phyloP scores from a whole-genome alignment of 2,888 invertebrate species.

The Lithophane ornitopus region DNA sequence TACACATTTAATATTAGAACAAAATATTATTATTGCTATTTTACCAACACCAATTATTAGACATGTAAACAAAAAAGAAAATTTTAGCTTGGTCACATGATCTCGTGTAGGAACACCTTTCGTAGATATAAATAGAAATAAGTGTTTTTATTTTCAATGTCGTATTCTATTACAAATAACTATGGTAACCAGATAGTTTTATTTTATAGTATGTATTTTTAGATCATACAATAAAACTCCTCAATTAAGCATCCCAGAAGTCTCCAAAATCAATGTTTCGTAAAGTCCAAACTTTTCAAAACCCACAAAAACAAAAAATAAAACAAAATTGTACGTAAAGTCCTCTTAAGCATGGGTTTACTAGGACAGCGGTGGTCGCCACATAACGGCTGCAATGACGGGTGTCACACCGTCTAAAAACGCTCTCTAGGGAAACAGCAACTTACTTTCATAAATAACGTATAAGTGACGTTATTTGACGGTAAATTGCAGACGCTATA shows the following conservation, averaged over 20 bases:
- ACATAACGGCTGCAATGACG: neutral
- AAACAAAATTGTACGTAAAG: neutral
- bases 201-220: neutral
- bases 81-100: conserved; percentile 24
- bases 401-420: neutral
- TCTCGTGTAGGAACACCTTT: neutral
- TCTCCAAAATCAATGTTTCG: neutral
- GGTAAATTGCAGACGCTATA: neutral
- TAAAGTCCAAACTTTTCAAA: neutral
- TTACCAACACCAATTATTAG: conserved; percentile 59
- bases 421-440: neutral
- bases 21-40: conserved; percentile 41
- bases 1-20: conserved; percentile 41
- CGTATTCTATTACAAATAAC: neutral
- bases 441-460: neutral
- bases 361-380: neutral
- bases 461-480: neutral
- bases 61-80: conserved; percentile 54
- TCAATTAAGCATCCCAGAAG: neutral
- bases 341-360: neutral
- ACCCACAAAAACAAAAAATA: neutral
- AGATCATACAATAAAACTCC: neutral
- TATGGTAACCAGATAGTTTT: neutral
- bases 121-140: neutral
- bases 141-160: neutral